These are phyloP conservation scores for Torymus texanus DNA, from an alignment of 2,888 invertebrate species.

Conservation along the genomic window DNA sequence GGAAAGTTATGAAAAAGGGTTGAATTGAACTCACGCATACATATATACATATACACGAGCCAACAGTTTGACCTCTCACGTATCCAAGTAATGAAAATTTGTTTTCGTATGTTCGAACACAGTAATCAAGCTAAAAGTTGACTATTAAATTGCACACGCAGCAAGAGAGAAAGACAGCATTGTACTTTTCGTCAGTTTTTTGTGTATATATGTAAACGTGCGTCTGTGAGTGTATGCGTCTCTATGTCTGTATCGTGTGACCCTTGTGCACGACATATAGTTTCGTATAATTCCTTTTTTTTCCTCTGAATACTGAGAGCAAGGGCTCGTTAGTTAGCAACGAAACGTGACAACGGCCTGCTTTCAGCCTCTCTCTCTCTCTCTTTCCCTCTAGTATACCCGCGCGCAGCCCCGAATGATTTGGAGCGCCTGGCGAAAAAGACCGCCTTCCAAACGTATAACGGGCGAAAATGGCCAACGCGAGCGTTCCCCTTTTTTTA, in stretches of 20 bases:
- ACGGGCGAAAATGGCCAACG: constrained; percentile 6
- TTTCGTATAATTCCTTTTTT: constrained; percentile 19
- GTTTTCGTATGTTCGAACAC: not conserved
- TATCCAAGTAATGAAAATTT: constrained; percentile 21
- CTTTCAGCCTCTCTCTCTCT: not conserved
- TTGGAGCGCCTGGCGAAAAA: constrained; percentile 10
- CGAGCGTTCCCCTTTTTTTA: constrained; percentile 6
- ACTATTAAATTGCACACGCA: constrained; percentile 30
- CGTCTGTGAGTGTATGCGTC: not conserved
- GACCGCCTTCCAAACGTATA: too few species aligned
- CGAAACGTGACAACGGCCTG: constrained; percentile 21
- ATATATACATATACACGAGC: not conserved
- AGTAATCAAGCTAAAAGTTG: not conserved
- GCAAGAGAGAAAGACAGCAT: not conserved
- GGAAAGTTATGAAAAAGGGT: too few species aligned
- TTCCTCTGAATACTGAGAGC: constrained; percentile 20
- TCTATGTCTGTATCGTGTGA: not conserved
- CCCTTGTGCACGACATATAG: not conserved
- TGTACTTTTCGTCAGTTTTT: not conserved
- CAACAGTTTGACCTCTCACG: constrained; percentile 17
- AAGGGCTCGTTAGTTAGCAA: constrained; percentile 33
- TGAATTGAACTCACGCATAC: too few species aligned
- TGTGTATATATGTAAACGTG: not conserved
- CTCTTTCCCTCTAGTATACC: not conserved
- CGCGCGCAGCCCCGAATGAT: not conserved